These are phyloP conservation scores for Daubentonia madagascariensis DNA, from an alignment of 2,113 vertebrate species.

Conservation along the genomic window DNA sequence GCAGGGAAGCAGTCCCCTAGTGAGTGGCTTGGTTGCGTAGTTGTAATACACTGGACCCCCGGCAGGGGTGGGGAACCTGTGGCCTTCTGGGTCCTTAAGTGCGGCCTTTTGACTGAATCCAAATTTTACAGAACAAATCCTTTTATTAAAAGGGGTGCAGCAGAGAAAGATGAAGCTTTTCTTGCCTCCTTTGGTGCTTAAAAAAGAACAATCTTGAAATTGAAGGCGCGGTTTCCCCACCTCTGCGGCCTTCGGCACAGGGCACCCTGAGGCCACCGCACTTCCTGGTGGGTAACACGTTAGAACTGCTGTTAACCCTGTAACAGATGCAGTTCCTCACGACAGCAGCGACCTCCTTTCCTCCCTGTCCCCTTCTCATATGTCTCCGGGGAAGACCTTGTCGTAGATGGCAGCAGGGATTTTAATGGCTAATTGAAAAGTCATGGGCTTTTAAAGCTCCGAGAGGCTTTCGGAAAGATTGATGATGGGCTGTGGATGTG, in stretches of 20 bases:
- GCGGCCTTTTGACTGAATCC: too few species aligned
- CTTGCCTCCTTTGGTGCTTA: too few species aligned
- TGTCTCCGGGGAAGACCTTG: not conserved
- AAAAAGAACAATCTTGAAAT: too few species aligned
- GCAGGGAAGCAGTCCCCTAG: not conserved
- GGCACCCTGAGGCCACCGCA: not conserved
- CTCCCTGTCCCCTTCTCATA: not conserved
- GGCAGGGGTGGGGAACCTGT: too few species aligned
- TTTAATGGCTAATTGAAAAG: conserved; percentile 55
- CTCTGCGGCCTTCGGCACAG: too few species aligned
- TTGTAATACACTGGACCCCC: not conserved
- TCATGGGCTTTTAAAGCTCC: conserved; percentile 38
- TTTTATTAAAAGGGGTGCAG: too few species aligned
- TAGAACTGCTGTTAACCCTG: not conserved
- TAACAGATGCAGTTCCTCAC: not conserved
- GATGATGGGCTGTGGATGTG: not conserved
- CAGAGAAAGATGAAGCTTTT: too few species aligned
- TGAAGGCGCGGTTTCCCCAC: too few species aligned
- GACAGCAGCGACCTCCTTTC: not conserved
- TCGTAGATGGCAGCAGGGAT: not conserved
- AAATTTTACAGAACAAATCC: too few species aligned
- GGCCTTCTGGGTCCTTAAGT: too few species aligned
- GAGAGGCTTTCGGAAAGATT: conserved; percentile 48
- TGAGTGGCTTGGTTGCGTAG: not conserved
- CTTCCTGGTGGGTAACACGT: conserved; percentile 23